Conservation (phyloP, 1,140 invertebrate genomes). For the Drosophila bifasciata region DNA sequence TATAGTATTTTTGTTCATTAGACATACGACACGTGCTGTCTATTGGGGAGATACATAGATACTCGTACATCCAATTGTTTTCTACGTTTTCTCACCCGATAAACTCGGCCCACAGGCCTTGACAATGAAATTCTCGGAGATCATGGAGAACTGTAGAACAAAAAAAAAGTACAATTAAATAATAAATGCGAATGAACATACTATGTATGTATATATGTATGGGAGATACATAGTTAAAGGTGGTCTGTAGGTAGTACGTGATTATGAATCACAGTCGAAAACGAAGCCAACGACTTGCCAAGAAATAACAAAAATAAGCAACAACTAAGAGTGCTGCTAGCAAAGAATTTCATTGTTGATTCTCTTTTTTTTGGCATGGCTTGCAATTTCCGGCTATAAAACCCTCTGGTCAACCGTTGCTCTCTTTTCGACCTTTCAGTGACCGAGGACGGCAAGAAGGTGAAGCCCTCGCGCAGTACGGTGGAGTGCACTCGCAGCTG, state of each 20-base stretch:
- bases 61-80: slow-evolving; percentile 42
- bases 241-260: slow-evolving; percentile 43
- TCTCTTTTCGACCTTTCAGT: slow-evolving; percentile 33
- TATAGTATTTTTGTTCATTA: slow-evolving; percentile 10
- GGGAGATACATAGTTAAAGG: slow-evolving; percentile 14
- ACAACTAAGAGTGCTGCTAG: background rate
- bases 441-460: slow-evolving; percentile 70
- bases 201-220: slow-evolving; percentile 3
- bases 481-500: slow-evolving; percentile 50
- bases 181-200: slow-evolving; percentile 23
- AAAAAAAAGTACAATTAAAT: slow-evolving; percentile 29
- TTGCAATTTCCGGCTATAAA: background rate
- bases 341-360: slow-evolving; percentile 9
- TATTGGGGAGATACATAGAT: background rate
- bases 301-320: slow-evolving; percentile 5
- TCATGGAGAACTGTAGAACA: slow-evolving; percentile 22
- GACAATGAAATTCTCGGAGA: slow-evolving; percentile 55
- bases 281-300: slow-evolving; percentile 9
- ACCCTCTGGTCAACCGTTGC: background rate
- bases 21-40: slow-evolving; percentile 16
- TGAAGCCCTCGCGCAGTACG: slow-evolving; percentile 37
- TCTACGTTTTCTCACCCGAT: slow-evolving; percentile 52
- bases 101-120: slow-evolving; percentile 33
- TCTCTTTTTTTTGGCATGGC: slow-evolving; percentile 4
- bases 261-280: slow-evolving; percentile 36